phyloP scores from a whole-genome alignment of 2,888 invertebrate genomes.

The Luperina testacea region DNA sequence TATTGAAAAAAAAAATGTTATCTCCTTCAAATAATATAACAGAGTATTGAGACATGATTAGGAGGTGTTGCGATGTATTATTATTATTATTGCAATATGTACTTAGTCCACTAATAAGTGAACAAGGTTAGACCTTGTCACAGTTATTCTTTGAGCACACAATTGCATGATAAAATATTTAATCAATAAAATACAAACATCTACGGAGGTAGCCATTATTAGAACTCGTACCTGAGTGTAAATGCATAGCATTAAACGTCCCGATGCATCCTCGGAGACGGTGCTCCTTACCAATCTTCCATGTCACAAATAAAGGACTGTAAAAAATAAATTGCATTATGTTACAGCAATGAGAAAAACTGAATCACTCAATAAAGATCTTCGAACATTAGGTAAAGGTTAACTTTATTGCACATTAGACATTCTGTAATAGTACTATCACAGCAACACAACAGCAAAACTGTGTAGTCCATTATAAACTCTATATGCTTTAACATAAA shows the following conservation, averaged over 20 bases:
- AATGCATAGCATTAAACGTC: conserved; percentile 98
- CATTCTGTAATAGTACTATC: conserved; percentile 36
- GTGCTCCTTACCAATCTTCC: conserved; percentile 99
- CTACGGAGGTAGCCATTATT: conserved; percentile 1
- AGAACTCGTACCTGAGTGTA: conserved; percentile 93
- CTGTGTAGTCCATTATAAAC: conserved; percentile 54
- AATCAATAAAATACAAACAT: conserved; percentile 22
- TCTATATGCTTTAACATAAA: conserved; percentile 52
- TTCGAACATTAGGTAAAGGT: conserved; percentile 26
- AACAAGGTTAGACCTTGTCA: conserved; percentile 34
- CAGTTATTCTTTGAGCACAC: conserved; percentile 29
- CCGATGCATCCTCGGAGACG: conserved; percentile 99
- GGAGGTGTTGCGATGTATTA: conserved; percentile 15
- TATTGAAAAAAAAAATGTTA: conserved; percentile 24
- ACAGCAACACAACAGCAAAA: conserved; percentile 49
- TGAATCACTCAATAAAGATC: conserved; percentile 5
- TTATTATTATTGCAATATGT: conserved; percentile 31
- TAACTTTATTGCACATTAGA: conserved; percentile 37
- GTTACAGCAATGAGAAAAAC: conserved; percentile 15
- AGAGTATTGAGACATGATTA: conserved; percentile 7
- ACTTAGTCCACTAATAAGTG: conserved; percentile 31
- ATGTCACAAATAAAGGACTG: conserved; percentile 99
- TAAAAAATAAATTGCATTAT: conserved; percentile 71
- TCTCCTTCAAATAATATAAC: conserved; percentile 16
- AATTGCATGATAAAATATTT: conserved; percentile 14